A percentile compares a stretch with the other conserved stretches of the same genome.
These are phyloP conservation scores for Verasper variegatus DNA, from an alignment of 2,113 vertebrate species.

Conservation along the genomic window DNA sequence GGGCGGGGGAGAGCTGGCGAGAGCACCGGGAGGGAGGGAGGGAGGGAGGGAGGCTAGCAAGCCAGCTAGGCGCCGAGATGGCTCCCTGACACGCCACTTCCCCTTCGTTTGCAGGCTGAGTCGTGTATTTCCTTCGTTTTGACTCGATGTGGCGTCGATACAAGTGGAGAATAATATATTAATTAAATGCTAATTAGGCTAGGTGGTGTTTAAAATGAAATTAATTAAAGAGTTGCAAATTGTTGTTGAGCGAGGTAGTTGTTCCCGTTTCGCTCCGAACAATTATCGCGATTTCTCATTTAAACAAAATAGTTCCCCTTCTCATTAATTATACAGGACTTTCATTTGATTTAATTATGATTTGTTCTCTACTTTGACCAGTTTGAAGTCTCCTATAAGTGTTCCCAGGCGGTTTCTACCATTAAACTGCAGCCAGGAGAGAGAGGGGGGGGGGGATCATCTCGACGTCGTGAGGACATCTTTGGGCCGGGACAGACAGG, in stretches of 20 bases:
- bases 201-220: too few species aligned
- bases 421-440: too few species aligned
- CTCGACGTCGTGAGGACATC: constrained; percentile 25
- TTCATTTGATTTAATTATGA: too few species aligned
- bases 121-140: not conserved
- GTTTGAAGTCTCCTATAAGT: not conserved
- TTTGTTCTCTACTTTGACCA: not conserved
- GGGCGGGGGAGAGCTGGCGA: constrained; percentile 27
- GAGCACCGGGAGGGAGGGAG: constrained; percentile 18
- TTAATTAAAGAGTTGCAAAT: too few species aligned
- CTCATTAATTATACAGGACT: too few species aligned
- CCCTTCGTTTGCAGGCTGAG: constrained; percentile 28
- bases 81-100: not conserved
- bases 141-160: too few species aligned
- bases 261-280: too few species aligned
- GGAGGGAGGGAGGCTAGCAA: constrained; percentile 13
- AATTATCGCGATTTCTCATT: too few species aligned
- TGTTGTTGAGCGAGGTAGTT: too few species aligned
- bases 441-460: not conserved
- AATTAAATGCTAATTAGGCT: too few species aligned
- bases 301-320: not conserved
- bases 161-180: too few species aligned
- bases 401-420: too few species aligned
- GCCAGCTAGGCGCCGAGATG: constrained; percentile 30
- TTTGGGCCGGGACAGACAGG: constrained; percentile 74